Evolutionary conservation across 2,113 vertebrate species (phyloP).

Genomic region (Motacilla alba): DNA sequence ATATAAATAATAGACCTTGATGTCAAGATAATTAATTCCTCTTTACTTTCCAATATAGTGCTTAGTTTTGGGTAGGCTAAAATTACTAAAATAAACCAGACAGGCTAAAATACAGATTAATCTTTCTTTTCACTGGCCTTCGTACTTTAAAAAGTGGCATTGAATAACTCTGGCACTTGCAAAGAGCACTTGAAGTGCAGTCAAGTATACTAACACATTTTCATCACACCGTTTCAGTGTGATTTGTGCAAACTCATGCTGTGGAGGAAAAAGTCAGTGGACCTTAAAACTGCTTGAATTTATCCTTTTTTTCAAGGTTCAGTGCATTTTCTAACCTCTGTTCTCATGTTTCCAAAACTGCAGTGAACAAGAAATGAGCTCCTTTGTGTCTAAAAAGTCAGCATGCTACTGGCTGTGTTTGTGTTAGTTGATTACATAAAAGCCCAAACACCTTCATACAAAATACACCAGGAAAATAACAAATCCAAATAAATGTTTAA

Average conservation of each 20-base stretch:
- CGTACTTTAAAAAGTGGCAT: neutral
- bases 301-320: constrained; percentile 33
- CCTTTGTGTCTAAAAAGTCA: neutral
- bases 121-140: neutral
- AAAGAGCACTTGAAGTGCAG: neutral
- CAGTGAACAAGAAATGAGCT: neutral
- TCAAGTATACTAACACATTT: neutral
- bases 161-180: neutral
- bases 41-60: neutral
- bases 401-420: neutral
- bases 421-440: neutral
- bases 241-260: constrained; percentile 45
- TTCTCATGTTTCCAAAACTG: neutral
- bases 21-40: neutral
- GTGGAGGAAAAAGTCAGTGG: neutral
- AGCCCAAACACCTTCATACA: neutral
- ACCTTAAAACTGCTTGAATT: constrained; percentile 30
- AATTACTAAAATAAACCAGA: neutral
- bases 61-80: neutral
- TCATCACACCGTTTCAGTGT: neutral
- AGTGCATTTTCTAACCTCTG: neutral
- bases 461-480: neutral
- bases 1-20: neutral
- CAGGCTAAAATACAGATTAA: neutral
- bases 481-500: neutral